Percentiles rank a stretch among this genome's conserved stretches.
Conservation (phyloP, 2,888 invertebrate species). For the Eupithecia tripunctaria region DNA sequence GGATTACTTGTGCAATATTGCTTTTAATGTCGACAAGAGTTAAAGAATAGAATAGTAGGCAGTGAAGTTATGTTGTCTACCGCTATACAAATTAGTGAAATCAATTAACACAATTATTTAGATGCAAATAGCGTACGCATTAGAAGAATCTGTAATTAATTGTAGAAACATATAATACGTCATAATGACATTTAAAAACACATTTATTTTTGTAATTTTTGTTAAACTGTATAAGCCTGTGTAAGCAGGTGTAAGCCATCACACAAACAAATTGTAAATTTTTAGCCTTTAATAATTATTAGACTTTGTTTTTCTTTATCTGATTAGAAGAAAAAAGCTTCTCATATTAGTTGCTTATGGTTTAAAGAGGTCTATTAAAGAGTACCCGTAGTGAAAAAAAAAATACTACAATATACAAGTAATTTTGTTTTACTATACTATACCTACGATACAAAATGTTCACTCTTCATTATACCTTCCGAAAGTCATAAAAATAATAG, state of each 20-base stretch:
- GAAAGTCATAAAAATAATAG: conserved; percentile 2
- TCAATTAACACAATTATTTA: not conserved
- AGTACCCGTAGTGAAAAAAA: not conserved
- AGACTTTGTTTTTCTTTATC: not conserved
- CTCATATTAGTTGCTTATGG: no score
- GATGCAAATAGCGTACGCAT: not conserved
- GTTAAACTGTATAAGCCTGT: no score
- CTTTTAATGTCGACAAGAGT: not conserved
- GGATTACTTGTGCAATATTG: not conserved
- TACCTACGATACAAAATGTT: conserved; percentile 4
- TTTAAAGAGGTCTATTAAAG: not conserved
- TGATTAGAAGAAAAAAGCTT: not conserved
- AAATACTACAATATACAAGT: not conserved
- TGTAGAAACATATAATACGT: not conserved
- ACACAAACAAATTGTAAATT: no score
- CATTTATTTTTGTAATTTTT: not conserved
- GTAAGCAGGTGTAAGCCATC: no score
- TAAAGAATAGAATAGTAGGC: not conserved
- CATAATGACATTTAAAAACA: not conserved
- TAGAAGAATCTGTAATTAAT: no score
- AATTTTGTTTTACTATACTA: not conserved
- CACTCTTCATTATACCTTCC: conserved; percentile 6
- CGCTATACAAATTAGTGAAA: not conserved
- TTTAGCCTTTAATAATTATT: not conserved
- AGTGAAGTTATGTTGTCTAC: not conserved